phyloP scores from a whole-genome alignment of 2,113 vertebrate species.

The Glaucomys volans region DNA sequence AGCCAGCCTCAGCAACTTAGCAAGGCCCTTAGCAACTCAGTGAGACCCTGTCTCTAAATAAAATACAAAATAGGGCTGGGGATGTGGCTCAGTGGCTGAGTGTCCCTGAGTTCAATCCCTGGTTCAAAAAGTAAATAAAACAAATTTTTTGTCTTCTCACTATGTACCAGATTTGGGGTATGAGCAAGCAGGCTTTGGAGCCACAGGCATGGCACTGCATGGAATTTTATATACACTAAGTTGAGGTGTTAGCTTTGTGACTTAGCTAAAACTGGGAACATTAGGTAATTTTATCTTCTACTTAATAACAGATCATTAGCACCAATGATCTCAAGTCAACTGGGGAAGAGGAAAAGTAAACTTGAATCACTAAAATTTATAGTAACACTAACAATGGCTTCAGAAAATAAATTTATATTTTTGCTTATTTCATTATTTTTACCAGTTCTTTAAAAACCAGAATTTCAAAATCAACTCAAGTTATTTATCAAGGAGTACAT shows the following conservation, averaged over 20 bases:
- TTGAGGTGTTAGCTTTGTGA: background rate
- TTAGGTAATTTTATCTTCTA: slow-evolving; percentile 24
- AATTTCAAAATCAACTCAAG: slow-evolving; percentile 51
- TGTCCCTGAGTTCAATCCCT: too few species aligned
- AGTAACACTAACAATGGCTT: background rate
- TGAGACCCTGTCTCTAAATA: too few species aligned
- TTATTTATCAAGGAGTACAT: background rate
- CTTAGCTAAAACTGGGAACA: background rate
- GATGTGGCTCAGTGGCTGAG: too few species aligned
- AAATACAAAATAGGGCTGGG: too few species aligned
- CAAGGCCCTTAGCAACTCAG: too few species aligned
- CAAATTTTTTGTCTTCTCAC: background rate
- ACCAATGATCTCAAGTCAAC: background rate
- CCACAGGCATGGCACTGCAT: background rate
- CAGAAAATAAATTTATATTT: slow-evolving; percentile 9
- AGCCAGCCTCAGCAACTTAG: too few species aligned
- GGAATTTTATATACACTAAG: background rate
- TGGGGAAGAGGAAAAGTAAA: background rate
- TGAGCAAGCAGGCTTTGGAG: background rate
- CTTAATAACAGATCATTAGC: background rate
- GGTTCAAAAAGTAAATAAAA: too few species aligned
- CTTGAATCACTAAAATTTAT: background rate
- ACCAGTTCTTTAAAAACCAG: slow-evolving; percentile 11
- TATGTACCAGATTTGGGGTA: background rate
- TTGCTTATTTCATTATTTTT: background rate